These are phyloP conservation scores for Mionectes macconnelli DNA, from an alignment of 2,113 vertebrate species.

Conservation along the genomic window DNA sequence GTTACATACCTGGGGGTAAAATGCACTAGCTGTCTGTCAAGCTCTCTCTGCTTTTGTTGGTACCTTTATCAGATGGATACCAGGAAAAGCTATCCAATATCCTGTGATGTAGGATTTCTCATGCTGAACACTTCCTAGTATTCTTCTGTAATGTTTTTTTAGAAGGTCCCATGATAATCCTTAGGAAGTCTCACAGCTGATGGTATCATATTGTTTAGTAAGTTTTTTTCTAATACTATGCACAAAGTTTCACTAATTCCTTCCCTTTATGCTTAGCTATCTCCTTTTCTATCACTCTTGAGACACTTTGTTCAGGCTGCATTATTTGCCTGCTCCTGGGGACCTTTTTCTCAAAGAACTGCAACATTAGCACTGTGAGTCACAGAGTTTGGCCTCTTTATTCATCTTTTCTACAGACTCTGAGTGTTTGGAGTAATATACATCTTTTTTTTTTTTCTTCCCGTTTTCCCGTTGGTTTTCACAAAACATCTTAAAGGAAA, in stretches of 20 bases:
- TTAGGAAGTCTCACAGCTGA: not conserved
- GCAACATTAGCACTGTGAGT: not conserved
- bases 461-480: not conserved
- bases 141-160: not conserved
- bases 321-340: not conserved
- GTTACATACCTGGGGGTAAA: not conserved
- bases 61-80: not conserved
- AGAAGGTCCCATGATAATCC: not conserved
- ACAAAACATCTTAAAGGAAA: not conserved
- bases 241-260: not conserved
- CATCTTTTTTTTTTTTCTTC: not conserved
- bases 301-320: not conserved
- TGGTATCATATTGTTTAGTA: not conserved
- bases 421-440: not conserved
- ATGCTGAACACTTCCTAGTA: not conserved
- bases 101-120: not conserved
- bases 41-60: not conserved
- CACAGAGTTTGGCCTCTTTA: not conserved
- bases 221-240: not conserved
- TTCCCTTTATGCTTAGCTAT: not conserved
- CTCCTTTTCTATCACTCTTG: not conserved
- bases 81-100: not conserved
- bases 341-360: not conserved
- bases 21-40: not conserved
- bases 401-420: not conserved